These are phyloP conservation scores for Pleuronectes platessa DNA, from an alignment of 2,113 vertebrate genomes.

Conservation along the genomic window DNA sequence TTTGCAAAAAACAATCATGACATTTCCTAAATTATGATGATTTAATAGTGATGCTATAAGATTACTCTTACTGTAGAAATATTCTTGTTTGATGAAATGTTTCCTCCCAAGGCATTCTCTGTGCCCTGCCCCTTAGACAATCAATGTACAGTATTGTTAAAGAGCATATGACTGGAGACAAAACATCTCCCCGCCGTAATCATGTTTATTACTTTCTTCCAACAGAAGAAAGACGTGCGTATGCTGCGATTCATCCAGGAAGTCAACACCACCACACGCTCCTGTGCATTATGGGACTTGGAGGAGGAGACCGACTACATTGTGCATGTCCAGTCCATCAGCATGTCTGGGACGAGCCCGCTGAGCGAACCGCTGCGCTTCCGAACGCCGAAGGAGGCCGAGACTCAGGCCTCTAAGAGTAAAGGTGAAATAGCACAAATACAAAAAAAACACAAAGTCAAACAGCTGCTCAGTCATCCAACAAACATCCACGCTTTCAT, in stretches of 20 bases:
- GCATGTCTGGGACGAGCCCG: constrained; percentile 91
- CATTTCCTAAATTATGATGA: too few species aligned
- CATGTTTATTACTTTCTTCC: constrained; percentile 6
- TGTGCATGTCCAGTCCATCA: constrained; percentile 95
- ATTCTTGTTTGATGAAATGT: background rate
- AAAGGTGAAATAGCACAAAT: constrained; percentile 82
- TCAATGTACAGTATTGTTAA: background rate
- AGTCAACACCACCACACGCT: constrained; percentile 97
- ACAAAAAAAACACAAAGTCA: too few species aligned
- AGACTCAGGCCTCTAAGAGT: constrained; percentile 92
- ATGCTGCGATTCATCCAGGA: constrained; percentile 99
- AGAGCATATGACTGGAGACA: background rate
- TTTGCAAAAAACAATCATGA: too few species aligned
- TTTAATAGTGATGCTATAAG: background rate
- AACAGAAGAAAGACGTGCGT: constrained; percentile 94
- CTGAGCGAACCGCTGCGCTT: constrained; percentile 93
- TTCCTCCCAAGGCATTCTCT: background rate
- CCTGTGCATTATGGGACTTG: constrained; percentile 96
- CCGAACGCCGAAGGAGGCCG: constrained; percentile 91
- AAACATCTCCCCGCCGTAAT: background rate
- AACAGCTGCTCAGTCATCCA: background rate
- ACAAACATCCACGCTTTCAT: background rate
- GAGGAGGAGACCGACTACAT: constrained; percentile 97
- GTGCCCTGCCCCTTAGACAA: background rate
- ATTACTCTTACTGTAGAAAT: background rate